Conservation (phyloP, 2,888 invertebrate species). For the Trypoxylon attenuatum region DNA sequence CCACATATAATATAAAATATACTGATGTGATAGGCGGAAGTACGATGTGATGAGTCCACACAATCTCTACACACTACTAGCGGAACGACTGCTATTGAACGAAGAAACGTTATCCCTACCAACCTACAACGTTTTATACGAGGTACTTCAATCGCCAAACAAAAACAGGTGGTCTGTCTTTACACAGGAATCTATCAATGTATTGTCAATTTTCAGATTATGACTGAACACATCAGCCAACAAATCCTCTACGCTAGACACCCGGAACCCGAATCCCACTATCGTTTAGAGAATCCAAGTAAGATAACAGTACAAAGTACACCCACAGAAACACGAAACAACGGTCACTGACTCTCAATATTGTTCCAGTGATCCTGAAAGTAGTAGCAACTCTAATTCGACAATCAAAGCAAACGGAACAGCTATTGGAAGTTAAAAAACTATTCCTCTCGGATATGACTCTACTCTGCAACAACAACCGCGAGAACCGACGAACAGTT, state of each 20-base stretch:
- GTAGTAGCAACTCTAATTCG: conserved; percentile 97
- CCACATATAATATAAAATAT: conserved; percentile 18
- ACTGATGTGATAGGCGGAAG: conserved; percentile 84
- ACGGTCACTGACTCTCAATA: not conserved
- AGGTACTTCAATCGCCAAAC: conserved; percentile 76
- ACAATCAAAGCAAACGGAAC: conserved; percentile 96
- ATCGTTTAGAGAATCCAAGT: conserved; percentile 97
- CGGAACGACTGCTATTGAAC: conserved; percentile 92
- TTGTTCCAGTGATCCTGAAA: conserved; percentile 93
- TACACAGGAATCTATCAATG: not conserved
- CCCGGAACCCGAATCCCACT: conserved; percentile 96
- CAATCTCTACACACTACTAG: conserved; percentile 97
- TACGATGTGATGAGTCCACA: conserved; percentile 99
- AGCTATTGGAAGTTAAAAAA: conserved; percentile 94
- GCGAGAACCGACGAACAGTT: conserved; percentile 97
- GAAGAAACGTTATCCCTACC: conserved; percentile 93
- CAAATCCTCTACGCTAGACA: conserved; percentile 95
- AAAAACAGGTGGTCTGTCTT: not conserved
- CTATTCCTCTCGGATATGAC: conserved; percentile 99
- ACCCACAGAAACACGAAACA: no score
- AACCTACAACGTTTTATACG: conserved; percentile 98
- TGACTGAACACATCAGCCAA: conserved; percentile 97
- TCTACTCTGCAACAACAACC: conserved; percentile 95
- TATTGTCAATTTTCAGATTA: conserved; percentile 77
- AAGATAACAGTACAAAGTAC: conserved; percentile 72